phyloP scores from a whole-genome alignment of 92 coral and sea anemone genomes.

The Scolanthus callimorphus region DNA sequence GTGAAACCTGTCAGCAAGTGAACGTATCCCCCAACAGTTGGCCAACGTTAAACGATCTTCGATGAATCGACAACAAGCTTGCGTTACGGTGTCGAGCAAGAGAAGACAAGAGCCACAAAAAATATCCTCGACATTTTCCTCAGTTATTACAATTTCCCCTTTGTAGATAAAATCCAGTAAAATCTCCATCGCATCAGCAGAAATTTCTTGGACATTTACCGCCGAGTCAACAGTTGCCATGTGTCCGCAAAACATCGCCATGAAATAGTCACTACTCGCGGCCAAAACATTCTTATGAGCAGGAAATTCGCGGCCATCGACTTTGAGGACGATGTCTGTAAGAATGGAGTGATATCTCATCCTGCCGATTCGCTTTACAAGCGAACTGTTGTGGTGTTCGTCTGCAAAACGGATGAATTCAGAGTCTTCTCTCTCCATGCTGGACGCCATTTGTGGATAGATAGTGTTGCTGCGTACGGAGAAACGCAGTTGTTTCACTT shows the following conservation, averaged over 20 bases:
- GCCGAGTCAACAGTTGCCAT: slow-evolving; percentile 56
- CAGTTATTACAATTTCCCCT: slow-evolving; percentile 77
- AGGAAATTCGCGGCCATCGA: slow-evolving; percentile 77
- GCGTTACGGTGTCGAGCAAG: slow-evolving; percentile 69
- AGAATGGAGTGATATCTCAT: slow-evolving; percentile 76
- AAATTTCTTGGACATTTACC: slow-evolving; percentile 66
- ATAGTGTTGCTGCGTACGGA: too few species aligned
- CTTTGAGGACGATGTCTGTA: slow-evolving; percentile 76
- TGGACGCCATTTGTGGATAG: neutral
- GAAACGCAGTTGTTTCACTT: too few species aligned
- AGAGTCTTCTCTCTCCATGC: neutral
- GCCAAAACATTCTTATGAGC: slow-evolving; percentile 93
- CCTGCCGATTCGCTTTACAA: slow-evolving; percentile 67
- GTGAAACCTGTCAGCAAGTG: slow-evolving; percentile 76
- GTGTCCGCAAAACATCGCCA: slow-evolving; percentile 94
- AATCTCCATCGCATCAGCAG: slow-evolving; percentile 75
- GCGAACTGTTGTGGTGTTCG: slow-evolving; percentile 61
- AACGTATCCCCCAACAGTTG: slow-evolving; percentile 97
- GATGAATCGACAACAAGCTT: slow-evolving; percentile 83
- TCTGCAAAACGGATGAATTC: slow-evolving; percentile 33
- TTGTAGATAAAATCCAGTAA: slow-evolving; percentile 79
- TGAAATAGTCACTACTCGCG: slow-evolving; percentile 91
- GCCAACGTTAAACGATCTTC: slow-evolving; percentile 81
- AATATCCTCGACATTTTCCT: slow-evolving; percentile 95
- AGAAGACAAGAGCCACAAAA: slow-evolving; percentile 83